These are phyloP conservation scores for Sclerurus mexicanus DNA, from an alignment of 2,113 vertebrate species.

Conservation along the genomic window DNA sequence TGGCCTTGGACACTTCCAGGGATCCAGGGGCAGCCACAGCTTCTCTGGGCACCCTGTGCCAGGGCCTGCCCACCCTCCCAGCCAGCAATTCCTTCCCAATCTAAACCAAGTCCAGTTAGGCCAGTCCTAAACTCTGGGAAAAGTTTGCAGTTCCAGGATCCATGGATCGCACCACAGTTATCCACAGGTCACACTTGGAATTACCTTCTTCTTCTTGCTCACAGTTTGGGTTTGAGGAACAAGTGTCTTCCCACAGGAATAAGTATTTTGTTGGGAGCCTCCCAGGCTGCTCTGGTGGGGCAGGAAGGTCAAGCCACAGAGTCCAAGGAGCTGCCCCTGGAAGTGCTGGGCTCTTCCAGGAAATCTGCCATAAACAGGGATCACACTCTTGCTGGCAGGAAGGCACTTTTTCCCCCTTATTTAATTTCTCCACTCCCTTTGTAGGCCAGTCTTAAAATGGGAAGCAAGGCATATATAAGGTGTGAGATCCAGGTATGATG, in stretches of 20 bases:
- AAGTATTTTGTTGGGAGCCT: not conserved
- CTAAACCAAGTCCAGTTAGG: not conserved
- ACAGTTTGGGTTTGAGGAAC: not conserved
- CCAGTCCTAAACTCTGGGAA: not conserved
- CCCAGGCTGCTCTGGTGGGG: not conserved
- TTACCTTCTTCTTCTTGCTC: not conserved
- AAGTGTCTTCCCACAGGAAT: not conserved
- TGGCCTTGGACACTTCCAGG: not conserved
- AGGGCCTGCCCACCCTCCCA: not conserved
- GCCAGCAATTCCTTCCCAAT: not conserved
- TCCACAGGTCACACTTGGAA: accelerated
- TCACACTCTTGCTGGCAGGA: accelerated
- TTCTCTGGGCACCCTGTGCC: not conserved
- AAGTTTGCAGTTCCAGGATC: not conserved
- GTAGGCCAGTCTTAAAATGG: not conserved
- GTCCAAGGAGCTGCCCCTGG: not conserved
- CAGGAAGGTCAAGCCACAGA: accelerated
- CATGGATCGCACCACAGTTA: accelerated
- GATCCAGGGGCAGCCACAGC: not conserved
- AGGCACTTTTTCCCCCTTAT: not conserved
- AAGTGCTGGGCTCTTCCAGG: not conserved
- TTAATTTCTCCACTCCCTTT: not conserved
- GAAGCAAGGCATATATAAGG: not conserved
- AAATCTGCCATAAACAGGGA: too few species aligned
- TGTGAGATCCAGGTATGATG: not conserved